These are phyloP conservation scores for Molothrus aeneus DNA, from an alignment of 2,797 vertebrate genomes.

Conservation along the genomic window DNA sequence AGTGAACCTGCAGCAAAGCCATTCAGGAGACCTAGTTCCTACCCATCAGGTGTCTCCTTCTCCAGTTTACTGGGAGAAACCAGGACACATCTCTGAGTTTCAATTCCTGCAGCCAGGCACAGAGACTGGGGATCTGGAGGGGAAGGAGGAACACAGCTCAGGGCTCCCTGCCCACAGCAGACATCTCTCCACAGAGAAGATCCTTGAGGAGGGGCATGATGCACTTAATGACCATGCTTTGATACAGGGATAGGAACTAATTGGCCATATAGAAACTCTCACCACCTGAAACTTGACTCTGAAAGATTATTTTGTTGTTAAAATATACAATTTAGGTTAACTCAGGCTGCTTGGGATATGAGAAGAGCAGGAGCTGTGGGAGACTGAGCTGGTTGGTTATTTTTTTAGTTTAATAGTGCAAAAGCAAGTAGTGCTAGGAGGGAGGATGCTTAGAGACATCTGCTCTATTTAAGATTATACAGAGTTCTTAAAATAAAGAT, in stretches of 20 bases:
- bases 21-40: background rate
- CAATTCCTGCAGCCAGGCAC: background rate
- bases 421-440: background rate
- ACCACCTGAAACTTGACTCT: background rate
- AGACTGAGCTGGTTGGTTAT: rapidly evolving
- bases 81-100: background rate
- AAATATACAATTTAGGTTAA: background rate
- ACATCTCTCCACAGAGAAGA: background rate
- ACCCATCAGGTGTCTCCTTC: background rate
- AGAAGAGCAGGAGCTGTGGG: background rate
- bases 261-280: background rate
- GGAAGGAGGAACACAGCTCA: background rate
- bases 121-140: background rate
- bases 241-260: background rate
- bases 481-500: background rate
- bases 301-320: background rate
- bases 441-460: background rate
- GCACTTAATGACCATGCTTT: background rate
- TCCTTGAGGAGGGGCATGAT: background rate
- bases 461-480: background rate
- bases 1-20: background rate
- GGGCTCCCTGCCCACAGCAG: background rate
- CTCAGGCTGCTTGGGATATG: background rate
- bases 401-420: background rate
- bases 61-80: background rate